Base-by-base conservation (phyloP, 2,888 invertebrate species). In the Scaptomyza polygonia region DNA sequence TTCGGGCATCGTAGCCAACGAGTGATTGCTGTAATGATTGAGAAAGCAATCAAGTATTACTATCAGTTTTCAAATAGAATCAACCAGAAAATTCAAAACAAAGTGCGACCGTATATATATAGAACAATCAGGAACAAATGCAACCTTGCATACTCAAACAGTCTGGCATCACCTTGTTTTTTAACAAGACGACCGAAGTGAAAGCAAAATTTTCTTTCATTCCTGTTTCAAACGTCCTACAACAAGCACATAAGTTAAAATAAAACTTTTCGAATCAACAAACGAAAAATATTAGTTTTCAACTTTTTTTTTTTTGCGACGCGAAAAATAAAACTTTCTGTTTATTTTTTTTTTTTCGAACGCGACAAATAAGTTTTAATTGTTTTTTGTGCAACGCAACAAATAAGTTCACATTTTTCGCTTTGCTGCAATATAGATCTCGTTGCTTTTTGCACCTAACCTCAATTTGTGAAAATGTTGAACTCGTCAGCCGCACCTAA, bases 1-100 rank as follows among this genome's bases (percentile, higher is more conserved):
- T 56, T 78, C 72, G 21, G 62, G 59, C 64, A 65, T 65, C 47
- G 58, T 82, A 9, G 65, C 77, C 62, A 76, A 48, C 53, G 43
- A 42, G 29, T 54, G 30, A 16, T 44, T 39, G 52, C 79, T 85
- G 51, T 5, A 67, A 78, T 12, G 11, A 40, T 48, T n/a, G 2
- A 2, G 0, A 7, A 18, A n/a, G 12, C 16, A 18, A 6, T 21
- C 3, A 29, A 9, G 12, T 3, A 9, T 14, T 61, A 25, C 25
- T 25, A 5, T 25, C 25, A 25, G 5, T 40, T 8, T 5, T n/a
- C n/a, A 30, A 5, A 43, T 25, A 5, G 2, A 29, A 29, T 5
- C 7, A 25, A 21, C 21, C 11, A 25, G 5, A 11, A 4, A 5
- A 34, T 6, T 34, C 7, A 14, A 2, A 5, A 21, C 2, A 6